These are phyloP conservation scores for Apteryx owenii DNA, from an alignment of 2,113 vertebrate species.

Conservation along the genomic window DNA sequence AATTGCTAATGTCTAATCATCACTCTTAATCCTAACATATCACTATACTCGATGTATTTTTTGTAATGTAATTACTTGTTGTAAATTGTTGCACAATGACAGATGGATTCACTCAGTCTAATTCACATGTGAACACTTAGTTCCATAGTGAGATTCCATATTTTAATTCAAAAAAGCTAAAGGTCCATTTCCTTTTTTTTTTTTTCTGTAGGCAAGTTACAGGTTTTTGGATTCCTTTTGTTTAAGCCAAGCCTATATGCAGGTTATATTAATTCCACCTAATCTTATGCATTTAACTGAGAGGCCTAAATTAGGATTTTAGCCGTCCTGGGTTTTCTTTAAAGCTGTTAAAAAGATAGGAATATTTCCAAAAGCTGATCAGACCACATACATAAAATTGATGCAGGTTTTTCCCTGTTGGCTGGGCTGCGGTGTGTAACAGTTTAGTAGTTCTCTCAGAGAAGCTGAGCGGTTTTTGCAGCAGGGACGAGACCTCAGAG, in stretches of 20 bases:
- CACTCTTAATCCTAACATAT: neutral
- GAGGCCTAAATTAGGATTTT: neutral
- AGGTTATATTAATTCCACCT: neutral
- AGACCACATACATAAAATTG: neutral
- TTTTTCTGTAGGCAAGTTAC: neutral
- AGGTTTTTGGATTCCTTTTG: neutral
- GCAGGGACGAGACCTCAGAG: neutral
- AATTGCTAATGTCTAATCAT: neutral
- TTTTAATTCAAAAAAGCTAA: neutral
- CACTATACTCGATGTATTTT: neutral
- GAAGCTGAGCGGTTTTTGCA: neutral
- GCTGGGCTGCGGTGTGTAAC: neutral
- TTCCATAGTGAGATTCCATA: neutral
- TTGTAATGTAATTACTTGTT: neutral
- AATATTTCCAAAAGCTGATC: neutral
- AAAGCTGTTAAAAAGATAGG: neutral
- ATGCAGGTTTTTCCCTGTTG: neutral
- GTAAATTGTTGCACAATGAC: neutral
- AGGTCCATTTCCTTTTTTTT: neutral
- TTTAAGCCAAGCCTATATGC: neutral
- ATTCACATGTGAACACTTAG: neutral
- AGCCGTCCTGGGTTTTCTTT: neutral
- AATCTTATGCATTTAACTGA: neutral
- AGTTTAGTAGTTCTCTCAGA: neutral
- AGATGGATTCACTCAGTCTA: conserved; percentile 3